A percentile compares a stretch with the other conserved stretches of the same genome.
Conservation (phyloP, 2,888 invertebrate genomes). For the Arenicola marina region DNA sequence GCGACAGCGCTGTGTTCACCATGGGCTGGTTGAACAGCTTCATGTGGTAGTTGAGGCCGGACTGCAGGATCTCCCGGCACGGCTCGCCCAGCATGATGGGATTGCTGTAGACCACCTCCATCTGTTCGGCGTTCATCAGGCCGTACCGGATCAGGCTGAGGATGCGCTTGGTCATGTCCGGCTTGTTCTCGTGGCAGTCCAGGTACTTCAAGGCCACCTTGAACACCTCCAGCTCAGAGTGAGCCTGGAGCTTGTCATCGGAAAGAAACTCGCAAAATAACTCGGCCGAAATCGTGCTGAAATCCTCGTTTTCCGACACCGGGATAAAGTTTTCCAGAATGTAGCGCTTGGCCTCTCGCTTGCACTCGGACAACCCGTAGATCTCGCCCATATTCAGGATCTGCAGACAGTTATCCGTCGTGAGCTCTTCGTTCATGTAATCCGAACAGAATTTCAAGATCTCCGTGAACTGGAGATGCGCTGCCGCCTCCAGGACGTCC, state of each 20-base stretch:
- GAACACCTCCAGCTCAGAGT: slow-evolving; percentile 35
- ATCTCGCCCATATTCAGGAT: slow-evolving; percentile 36
- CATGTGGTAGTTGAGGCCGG: slow-evolving; percentile 36
- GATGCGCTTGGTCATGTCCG: slow-evolving; percentile 14
- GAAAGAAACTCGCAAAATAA: slow-evolving; percentile 34
- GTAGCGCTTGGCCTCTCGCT: slow-evolving; percentile 33
- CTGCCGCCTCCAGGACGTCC: slow-evolving; percentile 36
- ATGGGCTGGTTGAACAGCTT: slow-evolving; percentile 36
- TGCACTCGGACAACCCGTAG: slow-evolving; percentile 31
- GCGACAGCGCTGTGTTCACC: slow-evolving; percentile 20
- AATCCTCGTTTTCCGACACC: slow-evolving; percentile 35
- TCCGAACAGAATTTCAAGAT: slow-evolving; percentile 33
- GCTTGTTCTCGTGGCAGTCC: slow-evolving; percentile 10
- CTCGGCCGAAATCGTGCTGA: slow-evolving; percentile 30
- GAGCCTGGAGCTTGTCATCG: slow-evolving; percentile 30
- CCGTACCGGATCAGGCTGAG: slow-evolving; percentile 31
- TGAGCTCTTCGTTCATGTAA: slow-evolving; percentile 34
- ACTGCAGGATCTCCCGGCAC: slow-evolving; percentile 34
- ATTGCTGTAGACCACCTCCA: slow-evolving; percentile 33
- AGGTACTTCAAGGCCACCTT: slow-evolving; percentile 33
- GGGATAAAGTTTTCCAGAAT: slow-evolving; percentile 37
- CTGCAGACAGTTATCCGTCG: slow-evolving; percentile 36
- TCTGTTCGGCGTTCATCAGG: slow-evolving; percentile 35
- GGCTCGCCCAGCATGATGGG: slow-evolving; percentile 30
- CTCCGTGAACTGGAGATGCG: slow-evolving; percentile 37